Base-by-base conservation (phyloP, 2,113 vertebrate species). In the Pluvialis apricaria region DNA sequence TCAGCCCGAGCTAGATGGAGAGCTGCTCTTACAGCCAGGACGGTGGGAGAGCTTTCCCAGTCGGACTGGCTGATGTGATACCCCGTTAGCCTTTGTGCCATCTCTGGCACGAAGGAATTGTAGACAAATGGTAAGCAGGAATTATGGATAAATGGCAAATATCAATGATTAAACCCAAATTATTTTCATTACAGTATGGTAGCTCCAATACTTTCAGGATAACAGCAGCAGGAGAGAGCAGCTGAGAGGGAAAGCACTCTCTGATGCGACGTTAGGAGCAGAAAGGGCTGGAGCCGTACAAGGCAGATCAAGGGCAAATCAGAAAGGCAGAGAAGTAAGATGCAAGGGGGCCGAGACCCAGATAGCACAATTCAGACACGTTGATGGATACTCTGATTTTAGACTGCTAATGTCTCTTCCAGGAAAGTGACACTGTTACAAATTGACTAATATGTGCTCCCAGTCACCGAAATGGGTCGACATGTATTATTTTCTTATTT, bases 1-100 rank as follows among this genome's bases (percentile, higher is more conserved):
- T 44, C 24, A 44, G 36, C 70, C 77, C 4, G 2, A 17, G 29
- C 70, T 21, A 1, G 16, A 11, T 10, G 51, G 79, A 65, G 38
- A 64, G 31, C 34, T 17, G 86, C 34, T 82, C 25, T 32, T 20
- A 9, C 36, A 15, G 6, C 29, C 52, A 5, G 57, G 82, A 34
- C 4, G 16, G 25, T 7, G 28, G 58, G 14, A 42, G 54, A 57
- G 52, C 57, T 40, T 55, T 66, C 57, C 77, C 68, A 75, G 40
- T 42, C 1, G 17, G 15, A 71, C 40, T 3, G 20, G 36, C 4
- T 45, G 57, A 15, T 22, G 2, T 0, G 10, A 47, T 2, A 8
- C 38, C n/a, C 60, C 15, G 38, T 22, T 11, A 16, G 31, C 40
- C 73, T 17, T 29, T 31, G 34, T 25, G 64, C 44, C 32, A 15